Evolutionary conservation across 2,797 vertebrate genomes (phyloP), one percentile per base, ranked within the genome.

Genomic region (Jordanella pulchra): DNA sequence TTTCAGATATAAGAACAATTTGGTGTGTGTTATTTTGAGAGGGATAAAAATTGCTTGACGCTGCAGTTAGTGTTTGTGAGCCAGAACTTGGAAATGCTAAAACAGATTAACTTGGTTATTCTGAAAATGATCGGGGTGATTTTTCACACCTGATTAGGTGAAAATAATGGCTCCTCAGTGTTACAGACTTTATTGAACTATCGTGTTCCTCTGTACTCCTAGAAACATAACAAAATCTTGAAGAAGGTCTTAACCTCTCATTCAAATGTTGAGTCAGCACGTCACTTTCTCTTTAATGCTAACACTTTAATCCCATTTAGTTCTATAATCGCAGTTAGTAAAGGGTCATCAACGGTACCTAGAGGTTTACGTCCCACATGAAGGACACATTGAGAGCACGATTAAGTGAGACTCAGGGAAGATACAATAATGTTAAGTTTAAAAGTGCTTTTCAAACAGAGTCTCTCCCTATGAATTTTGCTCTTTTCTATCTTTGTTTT

Each of bases 221-320:
- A 64, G 58, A 66, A 60, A 54, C 42, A 61, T 27, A 15, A 28
- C 53, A 21, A 78, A 61, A 76, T 76, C 7, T 81, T 65, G 42
- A 15, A 61, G 63, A n/a, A 6, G 15, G 72, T 75, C 60, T 76
- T 63, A 75, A 70, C 58, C 71, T 80, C 80, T 80, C 60, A 70
- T 79, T 83, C 80, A 80, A 69, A 67, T n/a, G 21, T 45, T 17
- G 69, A 86, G 77, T 84, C 83, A 64, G 79, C 74, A 76, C 87
- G 87, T 90, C 83, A 88, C 80, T 70, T 83, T 80, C 65, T 69
- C 67, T 85, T 86, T 80, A 73, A 87, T 82, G 89, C 90, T 91
- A 91, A 88, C 83, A 69, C 89, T 81, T 81, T 91, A 93, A 93
- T 94, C 88, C 89, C 50, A 81, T 90, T 93, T 92, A 90, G 93